Evolutionary conservation across 1,140 invertebrate genomes (phyloP).

Genomic region (Dysdera silvatica): DNA sequence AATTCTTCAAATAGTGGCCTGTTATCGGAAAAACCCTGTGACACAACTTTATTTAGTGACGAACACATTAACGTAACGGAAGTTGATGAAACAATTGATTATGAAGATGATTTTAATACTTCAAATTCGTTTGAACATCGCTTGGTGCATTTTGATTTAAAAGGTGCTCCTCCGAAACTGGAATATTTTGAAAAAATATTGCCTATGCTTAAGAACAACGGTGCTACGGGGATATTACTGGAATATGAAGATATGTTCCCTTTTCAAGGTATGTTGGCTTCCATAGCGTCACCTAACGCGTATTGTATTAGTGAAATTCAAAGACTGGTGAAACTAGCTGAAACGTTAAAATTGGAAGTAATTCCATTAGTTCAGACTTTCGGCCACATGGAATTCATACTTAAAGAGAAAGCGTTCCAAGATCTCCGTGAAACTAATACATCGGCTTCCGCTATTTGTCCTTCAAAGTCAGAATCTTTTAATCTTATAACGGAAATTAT

Average conservation of each 20-base stretch:
- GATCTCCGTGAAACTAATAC: constrained; percentile 50
- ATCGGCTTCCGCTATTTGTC: constrained; percentile 48
- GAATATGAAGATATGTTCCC: constrained; percentile 99
- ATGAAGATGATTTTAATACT: no score
- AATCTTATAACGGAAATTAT: no score
- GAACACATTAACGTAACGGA: no score
- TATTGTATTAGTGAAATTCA: constrained; percentile 57
- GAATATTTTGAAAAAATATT: constrained; percentile 47
- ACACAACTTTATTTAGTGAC: no score
- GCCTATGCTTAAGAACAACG: constrained; percentile 54
- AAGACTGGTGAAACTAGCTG: constrained; percentile 56
- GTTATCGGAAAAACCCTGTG: no score
- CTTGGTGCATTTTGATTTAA: constrained; percentile 62
- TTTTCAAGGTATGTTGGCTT: constrained; percentile 62
- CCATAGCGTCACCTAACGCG: constrained; percentile 45
- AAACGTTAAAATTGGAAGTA: constrained; percentile 57
- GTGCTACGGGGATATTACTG: constrained; percentile 76
- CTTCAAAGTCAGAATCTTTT: no score
- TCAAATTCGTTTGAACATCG: no score
- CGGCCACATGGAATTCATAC: constrained; percentile 47
- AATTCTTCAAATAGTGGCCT: no score
- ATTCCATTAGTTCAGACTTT: constrained; percentile 40
- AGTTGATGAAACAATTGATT: no score
- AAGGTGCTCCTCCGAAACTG: constrained; percentile 60
- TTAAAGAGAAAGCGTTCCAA: constrained; percentile 49